A percentile compares a stretch with the other conserved stretches of the same genome.
These are phyloP conservation scores for Petrocephalus microphthalmus DNA, from an alignment of 2,113 vertebrate species.

Conservation along the genomic window DNA sequence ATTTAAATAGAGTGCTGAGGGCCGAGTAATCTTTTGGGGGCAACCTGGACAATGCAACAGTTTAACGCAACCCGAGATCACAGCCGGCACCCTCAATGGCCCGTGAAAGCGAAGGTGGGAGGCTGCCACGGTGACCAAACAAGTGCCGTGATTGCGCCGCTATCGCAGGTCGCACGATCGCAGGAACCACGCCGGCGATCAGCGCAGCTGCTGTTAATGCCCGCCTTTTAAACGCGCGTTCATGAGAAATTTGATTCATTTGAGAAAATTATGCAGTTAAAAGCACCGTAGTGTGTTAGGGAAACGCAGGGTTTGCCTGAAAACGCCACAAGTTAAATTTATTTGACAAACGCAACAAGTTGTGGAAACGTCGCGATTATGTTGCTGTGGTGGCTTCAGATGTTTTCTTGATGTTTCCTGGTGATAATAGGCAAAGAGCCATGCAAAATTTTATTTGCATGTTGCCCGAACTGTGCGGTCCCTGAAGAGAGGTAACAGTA, in stretches of 20 bases:
- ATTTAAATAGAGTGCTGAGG: neutral
- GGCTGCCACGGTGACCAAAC: neutral
- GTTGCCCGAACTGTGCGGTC: neutral
- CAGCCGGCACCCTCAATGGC: neutral
- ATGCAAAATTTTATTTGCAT: neutral
- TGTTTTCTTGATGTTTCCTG: neutral
- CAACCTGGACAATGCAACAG: neutral
- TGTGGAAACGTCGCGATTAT: neutral
- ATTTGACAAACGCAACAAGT: neutral
- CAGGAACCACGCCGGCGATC: neutral
- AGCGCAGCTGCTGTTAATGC: neutral
- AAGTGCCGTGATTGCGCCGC: neutral
- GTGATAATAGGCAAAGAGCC: neutral
- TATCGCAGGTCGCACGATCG: neutral
- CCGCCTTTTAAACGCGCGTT: neutral
- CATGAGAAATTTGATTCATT: neutral
- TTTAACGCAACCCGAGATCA: neutral
- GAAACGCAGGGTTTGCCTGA: neutral
- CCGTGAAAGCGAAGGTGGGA: neutral
- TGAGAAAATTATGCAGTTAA: neutral
- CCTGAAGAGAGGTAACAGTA: neutral
- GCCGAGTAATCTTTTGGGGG: neutral
- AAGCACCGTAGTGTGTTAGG: neutral
- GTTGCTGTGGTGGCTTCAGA: neutral
- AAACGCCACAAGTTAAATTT: neutral